Percentiles rank a stretch among this genome's conserved stretches.
These are phyloP conservation scores for Athalia rosae DNA, from an alignment of 2,888 invertebrate species.

Conservation along the genomic window DNA sequence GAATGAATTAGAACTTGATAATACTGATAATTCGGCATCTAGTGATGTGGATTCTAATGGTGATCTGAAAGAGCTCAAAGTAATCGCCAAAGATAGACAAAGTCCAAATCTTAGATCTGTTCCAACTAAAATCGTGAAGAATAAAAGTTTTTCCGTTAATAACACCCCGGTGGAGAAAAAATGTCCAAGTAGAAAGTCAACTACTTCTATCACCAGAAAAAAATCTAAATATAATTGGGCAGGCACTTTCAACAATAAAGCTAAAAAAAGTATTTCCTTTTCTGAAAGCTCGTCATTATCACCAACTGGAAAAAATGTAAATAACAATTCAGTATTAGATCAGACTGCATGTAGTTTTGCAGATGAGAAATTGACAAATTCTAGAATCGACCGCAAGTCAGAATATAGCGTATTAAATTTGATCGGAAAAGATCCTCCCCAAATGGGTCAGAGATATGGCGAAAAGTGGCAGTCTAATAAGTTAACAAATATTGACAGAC, in stretches of 20 bases:
- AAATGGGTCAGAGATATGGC: constrained; percentile 10
- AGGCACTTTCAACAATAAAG: constrained; percentile 58
- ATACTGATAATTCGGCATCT: neutral
- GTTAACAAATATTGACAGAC: constrained; percentile 18
- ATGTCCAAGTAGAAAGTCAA: constrained; percentile 41
- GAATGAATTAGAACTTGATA: constrained; percentile 46
- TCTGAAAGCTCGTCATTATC: neutral
- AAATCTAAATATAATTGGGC: constrained; percentile 62
- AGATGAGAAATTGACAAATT: neutral
- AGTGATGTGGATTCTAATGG: constrained; percentile 15
- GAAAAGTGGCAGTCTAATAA: neutral
- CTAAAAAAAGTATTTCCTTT: constrained; percentile 32
- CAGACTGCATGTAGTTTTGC: neutral
- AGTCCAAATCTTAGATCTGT: neutral
- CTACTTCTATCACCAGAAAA: constrained; percentile 52
- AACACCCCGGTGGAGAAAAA: constrained; percentile 39
- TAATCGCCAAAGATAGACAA: neutral
- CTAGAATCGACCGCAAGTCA: constrained; percentile 10
- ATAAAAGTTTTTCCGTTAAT: constrained; percentile 47
- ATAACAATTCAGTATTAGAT: constrained; percentile 18
- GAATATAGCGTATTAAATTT: constrained; percentile 24
- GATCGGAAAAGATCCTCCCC: constrained; percentile 16
- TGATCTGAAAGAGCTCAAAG: constrained; percentile 6
- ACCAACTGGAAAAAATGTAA: neutral
- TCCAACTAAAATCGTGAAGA: neutral